These are phyloP conservation scores for Montipora foliosa DNA, from an alignment of 64 coral and sea anemone species.

Conservation along the genomic window DNA sequence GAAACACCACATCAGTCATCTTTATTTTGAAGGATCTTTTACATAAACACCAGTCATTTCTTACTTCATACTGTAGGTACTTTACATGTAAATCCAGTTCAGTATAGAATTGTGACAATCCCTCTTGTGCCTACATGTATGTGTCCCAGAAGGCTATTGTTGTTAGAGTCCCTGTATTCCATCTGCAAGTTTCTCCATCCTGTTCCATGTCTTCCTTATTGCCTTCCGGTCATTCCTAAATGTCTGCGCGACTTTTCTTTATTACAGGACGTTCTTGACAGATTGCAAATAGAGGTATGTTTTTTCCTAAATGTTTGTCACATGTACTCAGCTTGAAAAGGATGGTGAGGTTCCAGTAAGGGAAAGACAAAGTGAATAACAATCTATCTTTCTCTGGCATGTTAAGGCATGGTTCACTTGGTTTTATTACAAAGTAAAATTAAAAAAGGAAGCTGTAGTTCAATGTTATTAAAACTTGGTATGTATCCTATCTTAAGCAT, in stretches of 20 bases:
- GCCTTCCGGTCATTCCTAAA: background rate
- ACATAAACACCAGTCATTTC: too few relatives aligned
- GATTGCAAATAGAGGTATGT: conserved; percentile 83
- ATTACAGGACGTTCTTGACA: conserved; percentile 91
- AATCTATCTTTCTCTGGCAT: background rate
- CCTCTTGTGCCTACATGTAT: background rate
- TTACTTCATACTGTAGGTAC: too few relatives aligned
- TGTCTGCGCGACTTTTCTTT: background rate
- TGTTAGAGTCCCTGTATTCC: background rate
- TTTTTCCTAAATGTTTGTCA: background rate
- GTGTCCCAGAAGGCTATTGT: too few relatives aligned
- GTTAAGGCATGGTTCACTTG: background rate
- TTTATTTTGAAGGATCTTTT: too few relatives aligned
- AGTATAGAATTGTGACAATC: background rate
- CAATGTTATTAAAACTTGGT: too few relatives aligned
- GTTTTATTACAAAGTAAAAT: too few relatives aligned
- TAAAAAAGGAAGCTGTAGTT: too few relatives aligned
- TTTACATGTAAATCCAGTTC: too few relatives aligned
- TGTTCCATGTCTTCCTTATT: background rate
- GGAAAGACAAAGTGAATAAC: background rate
- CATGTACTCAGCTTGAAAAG: background rate
- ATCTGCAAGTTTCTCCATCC: background rate
- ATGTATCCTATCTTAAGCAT: too few relatives aligned
- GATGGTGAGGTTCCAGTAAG: background rate
- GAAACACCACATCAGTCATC: too few relatives aligned